A percentile compares a stretch with the other conserved stretches of the same genome.
phyloP scores from a whole-genome alignment of 1,140 invertebrate species.

The Linepithema humile region DNA sequence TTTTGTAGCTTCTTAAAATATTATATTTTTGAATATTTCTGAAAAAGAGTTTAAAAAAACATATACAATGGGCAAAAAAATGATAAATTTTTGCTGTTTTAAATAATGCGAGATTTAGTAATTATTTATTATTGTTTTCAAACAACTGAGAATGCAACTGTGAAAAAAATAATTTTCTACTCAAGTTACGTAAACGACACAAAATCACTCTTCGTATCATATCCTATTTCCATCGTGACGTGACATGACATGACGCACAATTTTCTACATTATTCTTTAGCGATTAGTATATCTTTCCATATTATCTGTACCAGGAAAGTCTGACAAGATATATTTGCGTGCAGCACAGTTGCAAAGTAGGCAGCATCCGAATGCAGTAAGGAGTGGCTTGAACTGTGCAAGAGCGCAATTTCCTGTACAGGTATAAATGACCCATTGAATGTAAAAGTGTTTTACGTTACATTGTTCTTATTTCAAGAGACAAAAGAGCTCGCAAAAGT shows the following conservation, averaged over 20 bases:
- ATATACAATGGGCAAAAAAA: neutral
- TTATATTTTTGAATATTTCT: neutral
- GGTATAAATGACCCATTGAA: constrained; percentile 46
- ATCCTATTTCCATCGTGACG: neutral
- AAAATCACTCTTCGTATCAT: neutral
- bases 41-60: neutral
- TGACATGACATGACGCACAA: neutral
- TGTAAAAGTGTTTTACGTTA: constrained; percentile 13
- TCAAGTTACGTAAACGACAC: neutral
- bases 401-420: constrained; percentile 33
- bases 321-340: neutral
- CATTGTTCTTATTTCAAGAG: constrained; percentile 19
- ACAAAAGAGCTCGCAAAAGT: neutral
- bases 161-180: neutral
- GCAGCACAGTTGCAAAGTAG: neutral
- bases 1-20: neutral
- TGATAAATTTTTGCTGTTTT: neutral
- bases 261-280: neutral
- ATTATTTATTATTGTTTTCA: neutral
- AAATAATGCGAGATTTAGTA: too few species aligned
- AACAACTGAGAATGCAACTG: neutral
- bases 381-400: constrained; percentile 31
- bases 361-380: constrained; percentile 40
- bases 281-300: neutral
- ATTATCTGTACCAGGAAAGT: neutral